phyloP scores from a whole-genome alignment of 1,140 invertebrate genomes.

The Bombus terrestris region DNA sequence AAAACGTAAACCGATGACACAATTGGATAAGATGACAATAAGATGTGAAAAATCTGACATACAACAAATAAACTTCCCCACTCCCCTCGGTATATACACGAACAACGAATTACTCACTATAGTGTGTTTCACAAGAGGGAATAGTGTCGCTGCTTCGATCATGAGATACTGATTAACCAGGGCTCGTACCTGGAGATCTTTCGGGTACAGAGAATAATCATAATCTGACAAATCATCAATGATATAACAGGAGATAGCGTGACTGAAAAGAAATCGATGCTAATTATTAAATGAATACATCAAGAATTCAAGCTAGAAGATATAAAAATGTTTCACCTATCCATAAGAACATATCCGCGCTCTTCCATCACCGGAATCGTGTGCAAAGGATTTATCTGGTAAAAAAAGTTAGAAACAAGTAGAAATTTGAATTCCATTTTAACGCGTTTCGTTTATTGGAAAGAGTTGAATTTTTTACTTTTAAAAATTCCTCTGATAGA shows the following conservation, averaged over 20 bases:
- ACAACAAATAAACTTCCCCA: too few relatives aligned
- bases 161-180: slow-evolving; percentile 88
- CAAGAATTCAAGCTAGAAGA: too few relatives aligned
- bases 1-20: neutral
- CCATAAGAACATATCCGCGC: slow-evolving; percentile 86
- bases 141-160: slow-evolving; percentile 85
- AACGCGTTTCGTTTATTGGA: neutral
- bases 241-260: slow-evolving; percentile 88
- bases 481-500: slow-evolving; percentile 84
- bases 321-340: slow-evolving; percentile 80
- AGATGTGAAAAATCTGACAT: too few relatives aligned
- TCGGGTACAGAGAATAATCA: slow-evolving; percentile 84
- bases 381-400: slow-evolving; percentile 88
- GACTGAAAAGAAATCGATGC: slow-evolving; percentile 77
- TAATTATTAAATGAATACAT: neutral
- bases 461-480: slow-evolving; percentile 81
- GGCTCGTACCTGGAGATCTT: slow-evolving; percentile 86
- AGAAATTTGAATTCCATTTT: neutral
- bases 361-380: slow-evolving; percentile 88
- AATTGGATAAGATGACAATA: neutral
- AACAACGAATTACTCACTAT: too few relatives aligned
- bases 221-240: slow-evolving; percentile 65
- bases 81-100: too few relatives aligned
- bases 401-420: slow-evolving; percentile 3
- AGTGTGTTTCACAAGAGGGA: accelerated